Evolutionary conservation across 1,140 invertebrate genomes (phyloP).

Genomic region (Oryzaephilus surinamensis): DNA sequence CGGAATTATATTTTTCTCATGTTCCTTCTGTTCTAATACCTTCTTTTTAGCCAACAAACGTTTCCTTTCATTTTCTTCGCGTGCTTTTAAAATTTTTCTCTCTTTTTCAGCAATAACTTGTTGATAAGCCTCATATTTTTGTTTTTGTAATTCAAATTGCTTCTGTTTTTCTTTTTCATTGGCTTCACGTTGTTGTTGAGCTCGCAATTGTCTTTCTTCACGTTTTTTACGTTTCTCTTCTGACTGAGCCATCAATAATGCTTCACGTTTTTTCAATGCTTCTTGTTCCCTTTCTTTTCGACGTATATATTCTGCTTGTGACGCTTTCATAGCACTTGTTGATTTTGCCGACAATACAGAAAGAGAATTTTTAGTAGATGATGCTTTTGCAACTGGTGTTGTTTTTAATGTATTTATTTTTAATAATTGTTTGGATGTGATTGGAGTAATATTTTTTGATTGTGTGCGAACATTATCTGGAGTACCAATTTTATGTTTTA

Average conservation of each 20-base stretch:
- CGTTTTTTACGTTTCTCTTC: constrained; percentile 47
- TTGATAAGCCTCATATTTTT: constrained; percentile 44
- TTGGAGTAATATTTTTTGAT: neutral
- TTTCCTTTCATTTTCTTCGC: constrained; percentile 42
- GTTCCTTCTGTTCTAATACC: constrained; percentile 14
- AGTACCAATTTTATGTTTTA: no score
- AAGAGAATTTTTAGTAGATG: constrained; percentile 10
- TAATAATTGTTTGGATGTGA: constrained; percentile 22
- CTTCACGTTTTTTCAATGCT: constrained; percentile 31
- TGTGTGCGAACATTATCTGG: constrained; percentile 38
- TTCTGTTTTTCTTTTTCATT: constrained; percentile 42
- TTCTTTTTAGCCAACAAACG: constrained; percentile 29
- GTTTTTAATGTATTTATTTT: constrained; percentile 25
- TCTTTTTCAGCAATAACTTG: constrained; percentile 39
- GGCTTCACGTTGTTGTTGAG: constrained; percentile 43
- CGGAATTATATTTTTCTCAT: constrained; percentile 29
- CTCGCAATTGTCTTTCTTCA: constrained; percentile 47
- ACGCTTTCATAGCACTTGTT: constrained; percentile 3
- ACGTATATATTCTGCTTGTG: constrained; percentile 13
- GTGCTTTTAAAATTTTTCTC: constrained; percentile 40
- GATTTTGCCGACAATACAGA: constrained; percentile 6
- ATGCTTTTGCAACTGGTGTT: constrained; percentile 27
- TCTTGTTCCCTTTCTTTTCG: constrained; percentile 35
- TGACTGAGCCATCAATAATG: constrained; percentile 20
- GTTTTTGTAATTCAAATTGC: constrained; percentile 39